Evolutionary conservation across 2,113 vertebrate genomes (phyloP).

Genomic region (Pachyramphus minor): DNA sequence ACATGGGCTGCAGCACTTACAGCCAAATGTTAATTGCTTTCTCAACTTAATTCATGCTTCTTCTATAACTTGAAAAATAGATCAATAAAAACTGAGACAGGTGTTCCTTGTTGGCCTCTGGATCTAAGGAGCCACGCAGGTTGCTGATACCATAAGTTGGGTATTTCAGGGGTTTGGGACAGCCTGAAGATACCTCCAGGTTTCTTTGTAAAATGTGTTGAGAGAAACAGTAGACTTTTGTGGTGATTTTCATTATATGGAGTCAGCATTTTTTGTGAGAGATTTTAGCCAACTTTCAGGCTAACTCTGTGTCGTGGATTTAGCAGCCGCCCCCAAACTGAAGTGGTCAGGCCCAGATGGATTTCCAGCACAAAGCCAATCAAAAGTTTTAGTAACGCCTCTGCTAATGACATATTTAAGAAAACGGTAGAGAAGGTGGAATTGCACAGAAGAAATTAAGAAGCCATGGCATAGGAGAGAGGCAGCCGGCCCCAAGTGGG

Average conservation of each 20-base stretch:
- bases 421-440: too few species aligned
- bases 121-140: not conserved
- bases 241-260: not conserved
- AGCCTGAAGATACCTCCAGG: not conserved
- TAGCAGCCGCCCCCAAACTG: too few species aligned
- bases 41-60: not conserved
- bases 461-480: too few species aligned
- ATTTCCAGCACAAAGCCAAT: too few species aligned
- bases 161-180: not conserved
- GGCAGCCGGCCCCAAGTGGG: too few species aligned
- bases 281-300: not conserved
- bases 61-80: not conserved
- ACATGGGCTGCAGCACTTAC: not conserved
- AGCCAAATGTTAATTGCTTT: not conserved
- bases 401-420: too few species aligned
- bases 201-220: not conserved
- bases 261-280: not conserved
- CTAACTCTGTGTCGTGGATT: rapidly evolving
- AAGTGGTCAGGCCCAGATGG: too few species aligned
- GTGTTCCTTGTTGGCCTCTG: not conserved
- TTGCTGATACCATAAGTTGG: not conserved
- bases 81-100: not conserved
- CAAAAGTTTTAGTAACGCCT: too few species aligned
- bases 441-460: too few species aligned
- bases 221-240: not conserved